Percentiles rank a stretch among this genome's conserved stretches.
Evolutionary conservation across 2,113 vertebrate genomes (phyloP).

Genomic region (Apteryx mantelli): DNA sequence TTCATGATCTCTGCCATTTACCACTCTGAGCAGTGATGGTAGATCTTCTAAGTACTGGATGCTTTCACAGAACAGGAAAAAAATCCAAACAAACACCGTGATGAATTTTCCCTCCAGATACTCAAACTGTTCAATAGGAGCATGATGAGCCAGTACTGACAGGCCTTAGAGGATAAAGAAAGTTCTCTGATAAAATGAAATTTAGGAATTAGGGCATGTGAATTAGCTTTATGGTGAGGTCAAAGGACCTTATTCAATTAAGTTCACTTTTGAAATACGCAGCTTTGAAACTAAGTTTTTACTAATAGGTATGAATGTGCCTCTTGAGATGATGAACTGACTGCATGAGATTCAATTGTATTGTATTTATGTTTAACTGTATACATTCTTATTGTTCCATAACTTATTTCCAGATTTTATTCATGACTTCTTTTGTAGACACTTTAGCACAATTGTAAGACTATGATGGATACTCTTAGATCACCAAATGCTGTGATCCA

Average conservation of each 20-base stretch:
- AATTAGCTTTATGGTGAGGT: background rate
- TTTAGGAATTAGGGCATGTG: background rate
- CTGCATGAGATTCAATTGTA: background rate
- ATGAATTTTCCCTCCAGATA: background rate
- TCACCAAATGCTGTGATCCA: background rate
- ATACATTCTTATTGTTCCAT: background rate
- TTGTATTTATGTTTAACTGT: background rate
- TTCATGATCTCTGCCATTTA: background rate
- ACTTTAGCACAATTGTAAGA: background rate
- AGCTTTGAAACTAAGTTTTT: background rate
- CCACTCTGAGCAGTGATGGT: background rate
- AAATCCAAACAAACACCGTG: background rate
- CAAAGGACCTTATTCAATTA: background rate
- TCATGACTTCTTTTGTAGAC: background rate
- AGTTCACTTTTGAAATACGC: background rate
- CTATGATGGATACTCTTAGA: background rate
- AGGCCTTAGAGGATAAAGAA: background rate
- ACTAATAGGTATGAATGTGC: background rate
- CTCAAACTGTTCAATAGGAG: background rate
- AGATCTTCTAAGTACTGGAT: background rate
- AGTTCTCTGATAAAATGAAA: background rate
- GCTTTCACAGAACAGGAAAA: background rate
- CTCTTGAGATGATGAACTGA: background rate
- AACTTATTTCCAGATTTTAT: background rate
- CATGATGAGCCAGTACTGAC: background rate